These are phyloP conservation scores for Ciconia boyciana DNA, from an alignment of 2,113 vertebrate genomes.

Conservation along the genomic window DNA sequence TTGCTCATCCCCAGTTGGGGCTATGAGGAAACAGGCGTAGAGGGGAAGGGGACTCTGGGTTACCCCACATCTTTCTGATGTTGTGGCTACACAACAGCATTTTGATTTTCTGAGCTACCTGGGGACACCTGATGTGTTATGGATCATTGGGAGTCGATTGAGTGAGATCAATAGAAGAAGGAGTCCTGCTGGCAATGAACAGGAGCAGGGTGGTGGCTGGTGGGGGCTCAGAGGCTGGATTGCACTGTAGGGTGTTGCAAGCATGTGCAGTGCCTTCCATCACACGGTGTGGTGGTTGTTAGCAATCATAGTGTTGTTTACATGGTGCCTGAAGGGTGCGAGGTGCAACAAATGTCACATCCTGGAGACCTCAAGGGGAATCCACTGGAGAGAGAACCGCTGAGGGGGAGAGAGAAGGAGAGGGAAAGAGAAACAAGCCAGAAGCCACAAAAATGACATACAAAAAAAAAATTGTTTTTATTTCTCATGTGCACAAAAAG, in stretches of 20 bases:
- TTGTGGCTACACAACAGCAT: background rate
- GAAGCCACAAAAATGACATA: slow-evolving; percentile 75
- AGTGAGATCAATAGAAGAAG: background rate
- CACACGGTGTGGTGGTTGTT: rapidly evolving
- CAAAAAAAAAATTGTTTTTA: slow-evolving; percentile 84
- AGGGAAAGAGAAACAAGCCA: slow-evolving; percentile 50
- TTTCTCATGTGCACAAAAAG: slow-evolving; percentile 86
- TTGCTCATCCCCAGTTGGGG: background rate
- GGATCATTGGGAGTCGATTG: slow-evolving; percentile 1
- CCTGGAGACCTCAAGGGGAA: background rate
- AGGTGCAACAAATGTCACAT: background rate
- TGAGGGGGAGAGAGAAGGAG: background rate
- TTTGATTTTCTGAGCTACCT: background rate
- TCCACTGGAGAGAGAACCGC: background rate
- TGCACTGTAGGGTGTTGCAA: background rate
- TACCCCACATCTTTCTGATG: background rate
- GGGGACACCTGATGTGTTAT: background rate
- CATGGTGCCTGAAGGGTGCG: background rate
- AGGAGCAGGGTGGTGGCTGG: background rate
- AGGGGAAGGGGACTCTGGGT: background rate
- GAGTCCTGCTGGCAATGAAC: background rate
- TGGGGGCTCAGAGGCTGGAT: background rate
- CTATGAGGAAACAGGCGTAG: background rate
- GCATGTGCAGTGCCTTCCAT: background rate
- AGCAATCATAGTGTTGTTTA: background rate